These are phyloP conservation scores for Esperia sulphurella DNA, from an alignment of 2,888 invertebrate species.

Conservation along the genomic window DNA sequence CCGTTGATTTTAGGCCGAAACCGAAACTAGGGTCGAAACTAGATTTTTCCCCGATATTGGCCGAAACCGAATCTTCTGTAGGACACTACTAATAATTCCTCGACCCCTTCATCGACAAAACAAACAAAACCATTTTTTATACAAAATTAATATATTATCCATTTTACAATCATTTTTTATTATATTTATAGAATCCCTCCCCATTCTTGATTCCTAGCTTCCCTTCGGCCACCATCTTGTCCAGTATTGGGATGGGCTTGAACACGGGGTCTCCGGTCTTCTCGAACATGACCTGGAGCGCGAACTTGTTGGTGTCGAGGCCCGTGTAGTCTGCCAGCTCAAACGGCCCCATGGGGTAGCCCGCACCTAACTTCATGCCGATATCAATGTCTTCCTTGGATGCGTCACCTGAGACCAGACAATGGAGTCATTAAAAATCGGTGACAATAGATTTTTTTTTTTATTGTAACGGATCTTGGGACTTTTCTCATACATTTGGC, in stretches of 20 bases:
- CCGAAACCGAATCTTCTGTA: no score
- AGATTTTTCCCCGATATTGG: no score
- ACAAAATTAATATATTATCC: background rate
- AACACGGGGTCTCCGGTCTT: conserved; percentile 72
- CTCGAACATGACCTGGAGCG: conserved; percentile 88
- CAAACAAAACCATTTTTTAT: background rate
- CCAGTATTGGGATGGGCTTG: conserved; percentile 79
- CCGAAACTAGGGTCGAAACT: no score
- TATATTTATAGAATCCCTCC: conserved; percentile 90
- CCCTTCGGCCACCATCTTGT: conserved; percentile 86
- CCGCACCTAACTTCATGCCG: conserved; percentile 95
- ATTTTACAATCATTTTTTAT: conserved; percentile 49
- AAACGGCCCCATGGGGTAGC: conserved; percentile 94
- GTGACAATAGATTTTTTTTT: no score
- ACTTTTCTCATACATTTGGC: no score
- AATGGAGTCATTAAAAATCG: no score
- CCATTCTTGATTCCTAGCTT: conserved; percentile 90
- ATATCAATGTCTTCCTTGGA: conserved; percentile 89
- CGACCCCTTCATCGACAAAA: no score
- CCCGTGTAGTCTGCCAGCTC: conserved; percentile 93
- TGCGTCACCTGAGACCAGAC: conserved; percentile 78
- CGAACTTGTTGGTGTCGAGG: conserved; percentile 87
- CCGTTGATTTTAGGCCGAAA: no score
- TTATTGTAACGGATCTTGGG: no score
- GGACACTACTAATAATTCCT: no score